Percentiles rank a stretch among this genome's conserved stretches.
Conservation (phyloP, 2,797 vertebrate species). For the Hydrolagus colliei region DNA sequence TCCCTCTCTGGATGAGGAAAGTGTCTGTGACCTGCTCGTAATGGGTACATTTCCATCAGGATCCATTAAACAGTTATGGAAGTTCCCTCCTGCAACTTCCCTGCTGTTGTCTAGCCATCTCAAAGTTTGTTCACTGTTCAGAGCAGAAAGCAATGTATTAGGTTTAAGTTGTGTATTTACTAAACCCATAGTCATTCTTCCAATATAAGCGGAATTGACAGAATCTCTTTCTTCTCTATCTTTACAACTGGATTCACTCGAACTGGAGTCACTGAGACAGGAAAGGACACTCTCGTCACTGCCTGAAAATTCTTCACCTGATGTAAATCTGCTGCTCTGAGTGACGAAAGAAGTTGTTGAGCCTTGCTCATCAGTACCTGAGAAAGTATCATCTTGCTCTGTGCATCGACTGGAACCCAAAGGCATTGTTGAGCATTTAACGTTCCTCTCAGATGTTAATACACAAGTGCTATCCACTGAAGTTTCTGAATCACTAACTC, state of each 20-base stretch:
- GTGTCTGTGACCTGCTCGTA: neutral
- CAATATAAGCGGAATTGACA: neutral
- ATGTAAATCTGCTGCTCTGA: neutral
- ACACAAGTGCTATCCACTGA: neutral
- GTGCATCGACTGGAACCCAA: neutral
- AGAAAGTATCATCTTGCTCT: conserved; percentile 10
- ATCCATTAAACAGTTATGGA: neutral
- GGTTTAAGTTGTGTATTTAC: neutral
- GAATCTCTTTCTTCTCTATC: neutral
- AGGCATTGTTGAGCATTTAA: conserved; percentile 4
- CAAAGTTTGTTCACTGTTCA: too few species aligned
- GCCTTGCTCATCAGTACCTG: neutral
- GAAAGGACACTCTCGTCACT: conserved; percentile 22
- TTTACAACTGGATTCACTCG: conserved; percentile 24
- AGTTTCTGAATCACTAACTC: conserved; percentile 1
- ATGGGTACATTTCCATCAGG: neutral
- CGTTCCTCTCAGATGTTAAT: neutral
- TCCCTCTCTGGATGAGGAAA: neutral
- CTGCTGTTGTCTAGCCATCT: neutral
- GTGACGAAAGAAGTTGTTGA: neutral
- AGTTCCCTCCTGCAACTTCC: neutral
- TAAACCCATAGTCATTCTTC: neutral
- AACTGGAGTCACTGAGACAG: neutral
- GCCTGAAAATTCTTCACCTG: conserved; percentile 22
- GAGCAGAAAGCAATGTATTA: neutral